Conservation (phyloP, 2,888 invertebrate genomes). For the Scaptomyza polygonia region DNA sequence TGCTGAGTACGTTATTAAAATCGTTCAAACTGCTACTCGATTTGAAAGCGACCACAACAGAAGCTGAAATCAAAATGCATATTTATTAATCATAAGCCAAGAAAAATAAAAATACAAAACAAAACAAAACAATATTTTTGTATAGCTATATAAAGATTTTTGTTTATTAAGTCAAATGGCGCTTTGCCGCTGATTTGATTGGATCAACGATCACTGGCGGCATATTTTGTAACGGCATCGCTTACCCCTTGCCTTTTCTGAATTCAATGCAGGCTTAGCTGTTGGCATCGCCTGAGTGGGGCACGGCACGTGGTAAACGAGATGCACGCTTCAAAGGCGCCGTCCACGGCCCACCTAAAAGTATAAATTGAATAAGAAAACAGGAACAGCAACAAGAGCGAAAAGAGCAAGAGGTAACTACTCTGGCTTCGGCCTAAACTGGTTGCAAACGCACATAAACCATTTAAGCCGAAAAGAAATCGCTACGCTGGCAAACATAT, state of each 20-base stretch:
- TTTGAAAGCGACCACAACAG: conserved; percentile 60
- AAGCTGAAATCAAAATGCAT: conserved; percentile 55
- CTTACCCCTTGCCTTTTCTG: conserved; percentile 5
- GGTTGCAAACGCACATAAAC: conserved; percentile 80
- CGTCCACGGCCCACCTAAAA: conserved; percentile 75
- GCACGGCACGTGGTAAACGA: conserved; percentile 77
- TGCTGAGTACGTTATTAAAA: conserved; percentile 79
- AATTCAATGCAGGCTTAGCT: conserved; percentile 8
- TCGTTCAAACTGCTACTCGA: conserved; percentile 74
- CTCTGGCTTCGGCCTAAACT: conserved; percentile 57
- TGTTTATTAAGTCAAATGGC: conserved; percentile 79
- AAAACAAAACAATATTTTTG: conserved; percentile 17
- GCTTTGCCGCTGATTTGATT: conserved; percentile 72
- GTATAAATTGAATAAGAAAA: conserved; percentile 62
- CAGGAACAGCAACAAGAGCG: conserved; percentile 28
- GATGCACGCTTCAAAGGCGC: conserved; percentile 78
- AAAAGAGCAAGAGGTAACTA: conserved; percentile 37
- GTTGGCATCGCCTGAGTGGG: conserved; percentile 33
- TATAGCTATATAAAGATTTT: conserved; percentile 65
- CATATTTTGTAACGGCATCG: conserved; percentile 53
- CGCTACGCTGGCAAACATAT: conserved; percentile 68
- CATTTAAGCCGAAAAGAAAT: conserved; percentile 79
- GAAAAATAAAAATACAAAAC: neutral
- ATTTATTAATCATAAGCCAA: conserved; percentile 47
- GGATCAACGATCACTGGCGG: conserved; percentile 47